These are phyloP conservation scores for Shargacucullia verbasci DNA, from an alignment of 2,888 invertebrate species.

Conservation along the genomic window DNA sequence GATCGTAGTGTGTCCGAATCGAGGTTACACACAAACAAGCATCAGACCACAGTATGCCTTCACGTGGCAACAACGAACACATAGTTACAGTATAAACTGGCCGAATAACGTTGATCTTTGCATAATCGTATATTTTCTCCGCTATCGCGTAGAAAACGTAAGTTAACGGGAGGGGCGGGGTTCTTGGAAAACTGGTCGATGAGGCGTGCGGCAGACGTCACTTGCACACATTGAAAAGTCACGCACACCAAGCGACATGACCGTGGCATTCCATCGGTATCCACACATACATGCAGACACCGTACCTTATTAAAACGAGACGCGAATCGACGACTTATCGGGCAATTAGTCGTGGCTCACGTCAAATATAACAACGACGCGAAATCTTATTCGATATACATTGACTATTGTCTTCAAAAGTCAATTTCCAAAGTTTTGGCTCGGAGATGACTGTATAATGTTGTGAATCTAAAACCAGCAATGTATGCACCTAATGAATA, in stretches of 20 bases:
- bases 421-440: neutral
- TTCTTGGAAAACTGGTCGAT: conserved; percentile 66
- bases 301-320: conserved; percentile 89
- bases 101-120: conserved; percentile 69
- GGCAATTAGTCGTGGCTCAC: conserved; percentile 87
- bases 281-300: conserved; percentile 83
- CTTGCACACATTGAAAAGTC: conserved; percentile 74
- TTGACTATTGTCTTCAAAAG: conserved; percentile 63
- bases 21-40: conserved; percentile 85
- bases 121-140: conserved; percentile 73
- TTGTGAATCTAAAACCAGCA: conserved; percentile 5
- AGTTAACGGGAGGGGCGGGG: conserved; percentile 66
- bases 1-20: conserved; percentile 84
- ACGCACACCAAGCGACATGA: conserved; percentile 75
- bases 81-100: conserved; percentile 72
- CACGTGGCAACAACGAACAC: conserved; percentile 86
- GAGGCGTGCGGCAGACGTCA: conserved; percentile 86
- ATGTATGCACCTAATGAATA: conserved; percentile 2
- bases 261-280: conserved; percentile 88
- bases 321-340: conserved; percentile 89
- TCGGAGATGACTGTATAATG: neutral
- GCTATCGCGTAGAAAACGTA: conserved; percentile 53
- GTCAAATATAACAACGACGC: conserved; percentile 76
- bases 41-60: conserved; percentile 75
- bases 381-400: conserved; percentile 75